A percentile compares a stretch with the other conserved stretches of the same genome.
phyloP scores from a whole-genome alignment of 64 coral and sea anemone genomes.

The Stichodactyla helianthus region DNA sequence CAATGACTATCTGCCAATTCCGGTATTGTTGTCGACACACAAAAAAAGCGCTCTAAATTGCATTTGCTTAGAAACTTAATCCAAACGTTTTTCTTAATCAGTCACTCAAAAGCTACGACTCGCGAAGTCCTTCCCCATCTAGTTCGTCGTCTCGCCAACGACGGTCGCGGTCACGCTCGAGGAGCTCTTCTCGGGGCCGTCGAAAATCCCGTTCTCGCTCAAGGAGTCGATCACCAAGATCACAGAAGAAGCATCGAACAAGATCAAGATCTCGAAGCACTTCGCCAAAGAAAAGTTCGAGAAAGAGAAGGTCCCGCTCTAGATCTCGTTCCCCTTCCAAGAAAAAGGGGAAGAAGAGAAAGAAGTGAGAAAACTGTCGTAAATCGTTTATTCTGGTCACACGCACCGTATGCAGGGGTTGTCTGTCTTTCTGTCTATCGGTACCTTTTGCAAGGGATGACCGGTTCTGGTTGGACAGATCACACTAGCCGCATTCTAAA shows the following conservation, averaged over 20 bases:
- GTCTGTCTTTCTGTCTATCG: too few species aligned
- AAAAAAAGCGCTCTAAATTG: neutral
- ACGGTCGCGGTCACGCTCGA: slow-evolving; percentile 46
- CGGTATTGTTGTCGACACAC: too few species aligned
- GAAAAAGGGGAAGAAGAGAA: slow-evolving; percentile 83
- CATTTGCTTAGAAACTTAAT: neutral
- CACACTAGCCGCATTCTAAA: too few species aligned
- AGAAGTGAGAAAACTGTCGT: slow-evolving; percentile 42
- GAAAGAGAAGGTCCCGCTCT: slow-evolving; percentile 77
- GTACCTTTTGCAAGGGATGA: too few species aligned
- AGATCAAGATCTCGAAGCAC: slow-evolving; percentile 70
- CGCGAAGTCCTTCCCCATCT: slow-evolving; percentile 49
- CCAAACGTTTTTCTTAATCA: neutral
- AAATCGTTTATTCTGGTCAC: too few species aligned
- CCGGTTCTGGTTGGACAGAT: too few species aligned
- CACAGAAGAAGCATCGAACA: slow-evolving; percentile 44
- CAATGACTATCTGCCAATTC: too few species aligned
- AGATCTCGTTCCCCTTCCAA: slow-evolving; percentile 72
- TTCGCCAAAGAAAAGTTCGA: slow-evolving; percentile 63
- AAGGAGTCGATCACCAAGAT: slow-evolving; percentile 35
- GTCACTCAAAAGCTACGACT: slow-evolving; percentile 64
- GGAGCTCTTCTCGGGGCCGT: slow-evolving; percentile 60
- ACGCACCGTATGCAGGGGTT: too few species aligned
- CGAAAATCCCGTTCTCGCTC: slow-evolving; percentile 66
- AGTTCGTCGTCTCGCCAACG: slow-evolving; percentile 36